These are phyloP conservation scores for Notolepis coatsorum DNA, from an alignment of 2,797 vertebrate genomes.

Conservation along the genomic window DNA sequence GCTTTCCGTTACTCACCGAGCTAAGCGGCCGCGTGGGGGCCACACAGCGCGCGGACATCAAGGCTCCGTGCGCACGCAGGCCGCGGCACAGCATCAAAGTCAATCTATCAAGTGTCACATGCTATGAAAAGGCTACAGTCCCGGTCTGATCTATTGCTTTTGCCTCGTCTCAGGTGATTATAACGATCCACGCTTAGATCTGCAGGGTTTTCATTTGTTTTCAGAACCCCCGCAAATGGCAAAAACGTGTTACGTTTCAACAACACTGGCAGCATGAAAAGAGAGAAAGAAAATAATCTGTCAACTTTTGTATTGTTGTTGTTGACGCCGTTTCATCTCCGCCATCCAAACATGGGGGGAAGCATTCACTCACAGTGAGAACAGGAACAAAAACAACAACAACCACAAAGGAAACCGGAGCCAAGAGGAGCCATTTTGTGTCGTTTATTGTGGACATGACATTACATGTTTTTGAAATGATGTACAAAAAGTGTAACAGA, in stretches of 20 bases:
- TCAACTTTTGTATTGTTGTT: conserved; percentile 14
- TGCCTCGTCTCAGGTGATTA: conserved; percentile 47
- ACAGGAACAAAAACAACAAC: conserved; percentile 43
- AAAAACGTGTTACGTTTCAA: neutral
- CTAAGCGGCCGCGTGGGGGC: conserved; percentile 56
- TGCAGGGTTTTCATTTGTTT: no score
- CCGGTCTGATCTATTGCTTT: conserved; percentile 59
- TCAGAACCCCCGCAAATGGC: no score
- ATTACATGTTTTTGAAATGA: conserved; percentile 88
- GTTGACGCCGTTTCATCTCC: conserved; percentile 50
- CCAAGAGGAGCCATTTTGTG: conserved; percentile 69
- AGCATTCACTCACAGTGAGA: no score
- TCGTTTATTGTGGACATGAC: conserved; percentile 94
- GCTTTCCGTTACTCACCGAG: conserved; percentile 68
- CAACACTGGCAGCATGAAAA: conserved; percentile 11
- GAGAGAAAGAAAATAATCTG: conserved; percentile 16
- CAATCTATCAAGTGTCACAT: conserved; percentile 63
- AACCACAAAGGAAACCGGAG: conserved; percentile 33
- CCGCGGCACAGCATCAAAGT: conserved; percentile 63
- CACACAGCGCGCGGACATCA: conserved; percentile 75
- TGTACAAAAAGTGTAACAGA: conserved; percentile 88
- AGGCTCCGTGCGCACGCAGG: conserved; percentile 46
- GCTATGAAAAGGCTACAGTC: conserved; percentile 66
- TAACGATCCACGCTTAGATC: conserved; percentile 30
- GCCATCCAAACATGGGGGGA: no score